These are phyloP conservation scores for Sciurus carolinensis DNA, from an alignment of 2,797 vertebrate species.

Conservation along the genomic window DNA sequence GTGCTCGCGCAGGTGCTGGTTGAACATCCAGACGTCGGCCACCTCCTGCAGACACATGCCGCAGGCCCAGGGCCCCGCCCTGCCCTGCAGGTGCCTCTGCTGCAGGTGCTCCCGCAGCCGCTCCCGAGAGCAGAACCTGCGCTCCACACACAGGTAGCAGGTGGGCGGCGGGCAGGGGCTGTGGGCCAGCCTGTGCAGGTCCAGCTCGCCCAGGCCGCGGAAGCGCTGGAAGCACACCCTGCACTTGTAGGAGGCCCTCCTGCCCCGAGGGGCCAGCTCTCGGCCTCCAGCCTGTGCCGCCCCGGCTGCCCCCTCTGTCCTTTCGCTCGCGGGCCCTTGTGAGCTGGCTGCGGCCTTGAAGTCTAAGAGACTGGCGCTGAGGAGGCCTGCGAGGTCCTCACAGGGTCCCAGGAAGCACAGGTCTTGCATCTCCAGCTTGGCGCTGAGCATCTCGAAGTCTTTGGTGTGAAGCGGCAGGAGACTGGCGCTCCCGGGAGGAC, in stretches of 20 bases:
- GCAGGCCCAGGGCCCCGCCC: conserved; percentile 97
- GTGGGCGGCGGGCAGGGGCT: conserved; percentile 98
- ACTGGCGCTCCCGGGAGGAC: conserved; percentile 66
- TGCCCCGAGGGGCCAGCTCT: conserved; percentile 91
- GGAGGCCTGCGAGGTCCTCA: conserved; percentile 86
- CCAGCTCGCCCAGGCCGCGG: conserved; percentile 95
- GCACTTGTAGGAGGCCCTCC: conserved; percentile 97
- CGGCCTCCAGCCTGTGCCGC: conserved; percentile 87
- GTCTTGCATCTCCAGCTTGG: conserved; percentile 93
- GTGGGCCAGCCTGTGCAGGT: conserved; percentile 98
- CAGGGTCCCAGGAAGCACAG: conserved; percentile 91
- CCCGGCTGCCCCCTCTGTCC: conserved; percentile 87
- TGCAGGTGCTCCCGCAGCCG: conserved; percentile 96
- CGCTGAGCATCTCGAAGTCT: conserved; percentile 92
- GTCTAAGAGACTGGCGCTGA: conserved; percentile 74
- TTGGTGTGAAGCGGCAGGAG: conserved; percentile 89
- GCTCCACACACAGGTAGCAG: conserved; percentile 99
- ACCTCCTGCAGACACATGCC: conserved; percentile 99
- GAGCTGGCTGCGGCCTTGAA: neutral
- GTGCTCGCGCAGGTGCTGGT: conserved; percentile 97
- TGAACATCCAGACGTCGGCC: conserved; percentile 99
- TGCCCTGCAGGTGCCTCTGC: conserved; percentile 97
- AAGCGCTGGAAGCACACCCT: conserved; percentile 99
- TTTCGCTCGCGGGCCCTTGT: conserved; percentile 88
- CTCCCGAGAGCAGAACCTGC: conserved; percentile 97